Conservation (phyloP, 2,797 vertebrate species). For the Bradypodion ventrale region DNA sequence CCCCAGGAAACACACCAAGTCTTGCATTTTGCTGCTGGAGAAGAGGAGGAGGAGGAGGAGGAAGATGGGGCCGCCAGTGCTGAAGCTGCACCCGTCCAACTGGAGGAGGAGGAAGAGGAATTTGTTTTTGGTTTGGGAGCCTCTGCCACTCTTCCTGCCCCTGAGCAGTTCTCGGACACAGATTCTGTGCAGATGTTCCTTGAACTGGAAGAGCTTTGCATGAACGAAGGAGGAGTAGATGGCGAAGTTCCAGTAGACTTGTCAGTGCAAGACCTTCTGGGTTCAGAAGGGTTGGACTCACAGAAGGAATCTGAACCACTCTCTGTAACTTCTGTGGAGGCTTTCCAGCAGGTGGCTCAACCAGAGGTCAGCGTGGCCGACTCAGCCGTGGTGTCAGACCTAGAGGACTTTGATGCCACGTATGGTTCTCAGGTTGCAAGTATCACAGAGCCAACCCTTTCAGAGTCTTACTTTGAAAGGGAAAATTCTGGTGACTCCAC, state of each 20-base stretch:
- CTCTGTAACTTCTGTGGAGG: conserved; percentile 31
- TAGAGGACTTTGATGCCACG: conserved; percentile 71
- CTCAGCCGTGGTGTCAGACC: conserved; percentile 61
- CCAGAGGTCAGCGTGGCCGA: conserved; percentile 62
- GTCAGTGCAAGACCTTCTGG: conserved; percentile 55
- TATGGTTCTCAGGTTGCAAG: conserved; percentile 73
- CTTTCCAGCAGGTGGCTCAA: conserved; percentile 34
- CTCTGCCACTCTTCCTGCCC: conserved; percentile 26
- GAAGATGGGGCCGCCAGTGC: conserved; percentile 28
- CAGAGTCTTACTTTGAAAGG: conserved; percentile 64
- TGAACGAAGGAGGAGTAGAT: conserved; percentile 72
- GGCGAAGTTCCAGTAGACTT: conserved; percentile 39
- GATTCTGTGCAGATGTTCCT: conserved; percentile 83
- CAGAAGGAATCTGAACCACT: conserved; percentile 55
- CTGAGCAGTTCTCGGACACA: conserved; percentile 74
- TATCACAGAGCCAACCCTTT: conserved; percentile 55
- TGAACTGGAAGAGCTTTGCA: conserved; percentile 79
- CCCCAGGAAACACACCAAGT: conserved; percentile 29
- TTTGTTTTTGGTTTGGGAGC: conserved; percentile 47
- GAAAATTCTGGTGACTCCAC: conserved; percentile 64
- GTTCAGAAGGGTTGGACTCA: conserved; percentile 59
- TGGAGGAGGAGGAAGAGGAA: conserved; percentile 48
- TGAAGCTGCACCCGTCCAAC: conserved; percentile 27
- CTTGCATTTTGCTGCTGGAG: neutral
- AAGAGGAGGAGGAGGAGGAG: conserved; percentile 17